These are phyloP conservation scores for Gracilinanus agilis DNA, from an alignment of 2,113 vertebrate genomes.

Conservation along the genomic window DNA sequence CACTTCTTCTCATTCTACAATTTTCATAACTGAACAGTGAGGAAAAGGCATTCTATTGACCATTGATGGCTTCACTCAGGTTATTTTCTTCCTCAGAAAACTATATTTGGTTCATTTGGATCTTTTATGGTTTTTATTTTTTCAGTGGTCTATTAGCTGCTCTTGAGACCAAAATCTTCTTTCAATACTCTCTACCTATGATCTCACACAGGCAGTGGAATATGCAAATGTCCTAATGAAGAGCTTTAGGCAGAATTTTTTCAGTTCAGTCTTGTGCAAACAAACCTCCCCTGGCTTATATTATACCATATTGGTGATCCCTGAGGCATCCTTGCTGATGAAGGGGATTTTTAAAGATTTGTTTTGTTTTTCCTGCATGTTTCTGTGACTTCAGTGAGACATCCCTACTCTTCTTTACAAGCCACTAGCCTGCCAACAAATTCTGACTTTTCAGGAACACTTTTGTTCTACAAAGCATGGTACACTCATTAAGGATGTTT, in stretches of 20 bases:
- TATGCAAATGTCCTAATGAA: background rate
- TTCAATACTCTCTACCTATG: background rate
- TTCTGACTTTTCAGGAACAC: background rate
- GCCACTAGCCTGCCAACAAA: background rate
- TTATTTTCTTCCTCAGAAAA: background rate
- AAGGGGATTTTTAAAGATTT: background rate
- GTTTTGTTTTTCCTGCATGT: background rate
- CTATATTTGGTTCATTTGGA: background rate
- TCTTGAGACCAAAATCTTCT: background rate
- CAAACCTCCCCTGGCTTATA: background rate
- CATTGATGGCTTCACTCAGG: background rate
- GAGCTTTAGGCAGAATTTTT: background rate
- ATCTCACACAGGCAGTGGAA: background rate
- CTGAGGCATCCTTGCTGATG: background rate
- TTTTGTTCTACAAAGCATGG: background rate
- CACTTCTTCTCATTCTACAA: background rate
- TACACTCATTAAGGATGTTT: background rate
- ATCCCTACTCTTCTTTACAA: background rate
- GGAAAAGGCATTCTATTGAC: background rate
- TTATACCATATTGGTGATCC: background rate
- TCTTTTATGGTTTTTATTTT: background rate
- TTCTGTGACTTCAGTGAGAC: background rate
- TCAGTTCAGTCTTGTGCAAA: background rate
- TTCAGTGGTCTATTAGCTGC: background rate
- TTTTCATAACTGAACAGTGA: background rate